Conservation (phyloP, 92 coral and sea anemone genomes). For the Palythoa grandis region DNA sequence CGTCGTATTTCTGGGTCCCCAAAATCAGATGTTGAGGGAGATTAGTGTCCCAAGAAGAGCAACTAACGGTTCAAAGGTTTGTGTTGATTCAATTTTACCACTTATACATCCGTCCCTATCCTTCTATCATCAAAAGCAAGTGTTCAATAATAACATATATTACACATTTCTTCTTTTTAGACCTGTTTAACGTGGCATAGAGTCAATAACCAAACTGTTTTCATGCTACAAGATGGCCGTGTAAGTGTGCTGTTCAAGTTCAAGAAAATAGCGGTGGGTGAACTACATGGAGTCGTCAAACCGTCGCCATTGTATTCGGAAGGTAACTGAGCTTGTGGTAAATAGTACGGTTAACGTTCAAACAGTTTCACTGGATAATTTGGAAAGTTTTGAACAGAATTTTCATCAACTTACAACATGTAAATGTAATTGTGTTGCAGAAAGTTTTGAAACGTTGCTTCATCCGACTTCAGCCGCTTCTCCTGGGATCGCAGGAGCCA, state of each 20-base stretch:
- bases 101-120: neutral
- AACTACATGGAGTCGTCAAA: constrained; percentile 54
- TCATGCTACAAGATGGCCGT: constrained; percentile 47
- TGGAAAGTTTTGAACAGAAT: neutral
- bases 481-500: constrained; percentile 49
- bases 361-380: neutral
- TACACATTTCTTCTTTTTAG: constrained; percentile 16
- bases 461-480: constrained; percentile 44
- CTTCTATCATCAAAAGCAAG: neutral
- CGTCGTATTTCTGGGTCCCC: constrained; percentile 51
- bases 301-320: constrained; percentile 66
- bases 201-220: constrained; percentile 44
- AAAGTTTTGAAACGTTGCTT: constrained; percentile 73
- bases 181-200: constrained; percentile 75
- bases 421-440: constrained; percentile 33
- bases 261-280: constrained; percentile 53
- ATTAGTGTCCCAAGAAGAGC: constrained; percentile 65
- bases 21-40: constrained; percentile 56
- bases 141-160: neutral
- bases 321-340: constrained; percentile 45
- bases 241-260: constrained; percentile 65
- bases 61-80: constrained; percentile 76
- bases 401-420: neutral
- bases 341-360: neutral
- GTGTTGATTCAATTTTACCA: neutral